A percentile compares a stretch with the other conserved stretches of the same genome.
These are phyloP conservation scores for Neostethus bicornis DNA, from an alignment of 2,797 vertebrate species.

Conservation along the genomic window DNA sequence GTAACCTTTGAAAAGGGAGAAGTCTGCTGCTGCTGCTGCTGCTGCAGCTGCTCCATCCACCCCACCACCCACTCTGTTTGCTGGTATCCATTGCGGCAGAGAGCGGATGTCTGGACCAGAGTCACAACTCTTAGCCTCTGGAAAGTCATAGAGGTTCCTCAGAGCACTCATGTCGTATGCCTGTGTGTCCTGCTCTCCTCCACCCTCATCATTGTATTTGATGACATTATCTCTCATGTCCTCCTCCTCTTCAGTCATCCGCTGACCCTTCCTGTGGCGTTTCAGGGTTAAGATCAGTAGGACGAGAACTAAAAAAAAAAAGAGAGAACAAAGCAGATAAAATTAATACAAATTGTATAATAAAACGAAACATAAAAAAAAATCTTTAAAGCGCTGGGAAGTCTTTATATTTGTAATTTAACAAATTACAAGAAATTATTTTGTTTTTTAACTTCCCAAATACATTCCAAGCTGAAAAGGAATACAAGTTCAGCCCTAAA, in stretches of 20 bases:
- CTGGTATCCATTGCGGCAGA: constrained; percentile 89
- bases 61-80: constrained; percentile 65
- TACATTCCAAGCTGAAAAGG: no score
- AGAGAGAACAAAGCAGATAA: constrained; percentile 11
- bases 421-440: neutral
- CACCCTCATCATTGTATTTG: constrained; percentile 99
- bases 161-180: constrained; percentile 98
- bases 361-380: neutral
- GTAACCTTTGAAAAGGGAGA: constrained; percentile 94
- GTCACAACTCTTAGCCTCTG: constrained; percentile 87
- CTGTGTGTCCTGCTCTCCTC: constrained; percentile 98
- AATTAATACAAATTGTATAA: neutral
- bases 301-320: constrained; percentile 85
- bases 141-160: constrained; percentile 96
- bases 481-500: no score
- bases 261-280: constrained; percentile 94
- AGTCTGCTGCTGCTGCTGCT: constrained; percentile 81
- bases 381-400: neutral
- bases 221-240: constrained; percentile 99
- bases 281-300: constrained; percentile 95
- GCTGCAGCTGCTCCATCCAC: constrained; percentile 66
- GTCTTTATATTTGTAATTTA: neutral
- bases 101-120: constrained; percentile 84
- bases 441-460: neutral
- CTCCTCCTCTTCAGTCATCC: constrained; percentile 93